A percentile compares a stretch with the other conserved stretches of the same genome.
Conservation (phyloP, 2,888 invertebrate species). For the Neria commutata region DNA sequence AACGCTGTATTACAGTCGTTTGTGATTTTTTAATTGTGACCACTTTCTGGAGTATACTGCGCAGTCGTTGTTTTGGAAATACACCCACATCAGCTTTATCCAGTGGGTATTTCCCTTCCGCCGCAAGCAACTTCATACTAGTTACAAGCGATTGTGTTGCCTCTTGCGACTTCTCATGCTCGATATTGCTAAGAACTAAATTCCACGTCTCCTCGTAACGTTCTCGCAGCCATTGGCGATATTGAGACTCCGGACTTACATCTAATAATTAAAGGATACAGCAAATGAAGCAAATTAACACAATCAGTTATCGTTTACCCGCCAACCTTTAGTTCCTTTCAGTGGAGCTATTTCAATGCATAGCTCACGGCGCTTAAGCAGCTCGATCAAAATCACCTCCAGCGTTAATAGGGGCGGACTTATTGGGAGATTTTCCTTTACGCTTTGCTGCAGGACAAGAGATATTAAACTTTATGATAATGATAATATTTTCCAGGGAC, state of each 20-base stretch:
- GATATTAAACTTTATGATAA: neutral
- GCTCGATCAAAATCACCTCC: slow-evolving; percentile 74
- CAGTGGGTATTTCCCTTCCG: slow-evolving; percentile 74
- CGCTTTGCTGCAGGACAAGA: neutral
- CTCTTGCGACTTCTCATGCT: slow-evolving; percentile 64
- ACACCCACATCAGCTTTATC: slow-evolving; percentile 63
- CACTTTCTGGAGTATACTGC: slow-evolving; percentile 70
- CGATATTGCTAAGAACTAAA: slow-evolving; percentile 67
- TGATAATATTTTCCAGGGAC: no score
- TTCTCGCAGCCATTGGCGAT: slow-evolving; percentile 72
- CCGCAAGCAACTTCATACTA: slow-evolving; percentile 74
- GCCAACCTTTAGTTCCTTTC: slow-evolving; percentile 65
- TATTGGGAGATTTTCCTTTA: slow-evolving; percentile 54
- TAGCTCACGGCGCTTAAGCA: slow-evolving; percentile 72
- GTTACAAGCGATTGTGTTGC: slow-evolving; percentile 72
- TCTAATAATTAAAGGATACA: slow-evolving; percentile 54
- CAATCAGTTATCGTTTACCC: neutral
- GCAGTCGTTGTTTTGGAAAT: slow-evolving; percentile 73
- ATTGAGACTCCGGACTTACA: slow-evolving; percentile 68
- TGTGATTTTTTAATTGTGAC: slow-evolving; percentile 70
- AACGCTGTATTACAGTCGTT: slow-evolving; percentile 68
- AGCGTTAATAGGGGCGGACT: slow-evolving; percentile 71
- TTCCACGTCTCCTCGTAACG: slow-evolving; percentile 72
- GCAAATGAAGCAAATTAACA: neutral
- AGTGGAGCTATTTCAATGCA: slow-evolving; percentile 67